Conservation (phyloP, 2,797 vertebrate genomes). For the Phalanger gymnotis region DNA sequence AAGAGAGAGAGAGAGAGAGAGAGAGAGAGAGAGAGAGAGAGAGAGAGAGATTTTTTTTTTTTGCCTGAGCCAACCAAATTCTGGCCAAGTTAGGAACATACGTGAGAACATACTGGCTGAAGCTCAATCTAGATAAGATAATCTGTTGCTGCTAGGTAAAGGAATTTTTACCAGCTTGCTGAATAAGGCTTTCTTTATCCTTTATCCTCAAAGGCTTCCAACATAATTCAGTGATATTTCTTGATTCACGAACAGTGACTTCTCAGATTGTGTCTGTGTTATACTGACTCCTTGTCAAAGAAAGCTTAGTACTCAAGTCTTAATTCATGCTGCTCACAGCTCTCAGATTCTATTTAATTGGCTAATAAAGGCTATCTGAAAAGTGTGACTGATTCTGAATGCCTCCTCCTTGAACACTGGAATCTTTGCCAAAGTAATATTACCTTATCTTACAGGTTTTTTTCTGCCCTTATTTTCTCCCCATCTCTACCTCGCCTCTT, state of each 20-base stretch:
- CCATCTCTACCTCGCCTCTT: neutral
- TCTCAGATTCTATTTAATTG: conserved; percentile 7
- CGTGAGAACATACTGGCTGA: conserved; percentile 1
- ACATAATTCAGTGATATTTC: neutral
- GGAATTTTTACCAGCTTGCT: neutral
- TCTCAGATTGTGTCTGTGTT: neutral
- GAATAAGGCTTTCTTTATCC: neutral
- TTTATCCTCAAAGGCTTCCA: neutral
- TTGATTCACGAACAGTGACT: neutral
- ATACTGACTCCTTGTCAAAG: conserved; percentile 5
- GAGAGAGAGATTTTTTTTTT: neutral
- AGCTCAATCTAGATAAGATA: neutral
- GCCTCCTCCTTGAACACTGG: neutral
- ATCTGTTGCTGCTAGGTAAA: neutral
- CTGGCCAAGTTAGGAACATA: neutral
- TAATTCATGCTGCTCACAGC: neutral
- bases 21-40: no score
- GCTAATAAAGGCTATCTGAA: neutral
- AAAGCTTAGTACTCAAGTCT: neutral
- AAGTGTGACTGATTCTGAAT: neutral
- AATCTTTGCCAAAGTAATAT: neutral
- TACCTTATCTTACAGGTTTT: neutral
- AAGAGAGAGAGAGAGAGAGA: no score
- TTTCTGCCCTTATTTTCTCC: neutral
- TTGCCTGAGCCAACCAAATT: neutral